Evolutionary conservation across 2,113 vertebrate genomes (phyloP).

Genomic region (Platichthys flesus): DNA sequence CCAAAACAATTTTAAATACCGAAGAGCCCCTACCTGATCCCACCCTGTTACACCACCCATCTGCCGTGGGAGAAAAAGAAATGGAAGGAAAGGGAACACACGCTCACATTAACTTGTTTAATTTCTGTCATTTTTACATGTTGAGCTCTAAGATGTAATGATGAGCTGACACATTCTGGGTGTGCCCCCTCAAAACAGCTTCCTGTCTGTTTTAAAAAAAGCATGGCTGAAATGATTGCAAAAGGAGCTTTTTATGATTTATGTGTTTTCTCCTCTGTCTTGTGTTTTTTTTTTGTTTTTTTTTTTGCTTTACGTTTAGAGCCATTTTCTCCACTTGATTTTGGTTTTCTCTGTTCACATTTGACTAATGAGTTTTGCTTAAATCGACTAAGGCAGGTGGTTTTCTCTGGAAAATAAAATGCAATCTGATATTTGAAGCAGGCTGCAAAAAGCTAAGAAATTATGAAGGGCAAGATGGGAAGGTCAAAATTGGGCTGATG

Average conservation of each 20-base stretch:
- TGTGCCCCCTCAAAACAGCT: slow-evolving; percentile 80
- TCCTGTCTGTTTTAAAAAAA: slow-evolving; percentile 68
- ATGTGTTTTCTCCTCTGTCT: slow-evolving; percentile 53
- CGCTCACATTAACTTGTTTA: slow-evolving; percentile 79
- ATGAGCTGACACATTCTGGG: slow-evolving; percentile 86
- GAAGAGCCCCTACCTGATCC: slow-evolving; percentile 16
- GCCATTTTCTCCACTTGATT: slow-evolving; percentile 60
- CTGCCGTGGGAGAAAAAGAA: slow-evolving; percentile 72
- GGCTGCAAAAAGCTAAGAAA: slow-evolving; percentile 34
- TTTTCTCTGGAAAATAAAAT: slow-evolving; percentile 49
- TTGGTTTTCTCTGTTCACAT: slow-evolving; percentile 58
- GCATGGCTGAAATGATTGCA: slow-evolving; percentile 84
- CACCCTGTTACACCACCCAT: slow-evolving; percentile 41
- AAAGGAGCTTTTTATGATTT: slow-evolving; percentile 78
- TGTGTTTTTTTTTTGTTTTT: slow-evolving; percentile 19
- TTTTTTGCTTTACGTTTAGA: slow-evolving; percentile 52
- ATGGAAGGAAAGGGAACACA: slow-evolving; percentile 79
- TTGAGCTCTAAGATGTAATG: slow-evolving; percentile 72
- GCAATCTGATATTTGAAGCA: slow-evolving; percentile 50
- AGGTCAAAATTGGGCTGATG: slow-evolving; percentile 63
- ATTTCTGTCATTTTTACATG: slow-evolving; percentile 80
- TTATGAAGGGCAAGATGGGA: slow-evolving; percentile 47
- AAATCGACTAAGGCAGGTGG: slow-evolving; percentile 43
- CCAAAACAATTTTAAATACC: slow-evolving; percentile 11
- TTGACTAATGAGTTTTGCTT: slow-evolving; percentile 70